Percentiles rank a stretch among this genome's conserved stretches.
Evolutionary conservation across 2,113 vertebrate genomes (phyloP).

Genomic region (Bettongia penicillata): DNA sequence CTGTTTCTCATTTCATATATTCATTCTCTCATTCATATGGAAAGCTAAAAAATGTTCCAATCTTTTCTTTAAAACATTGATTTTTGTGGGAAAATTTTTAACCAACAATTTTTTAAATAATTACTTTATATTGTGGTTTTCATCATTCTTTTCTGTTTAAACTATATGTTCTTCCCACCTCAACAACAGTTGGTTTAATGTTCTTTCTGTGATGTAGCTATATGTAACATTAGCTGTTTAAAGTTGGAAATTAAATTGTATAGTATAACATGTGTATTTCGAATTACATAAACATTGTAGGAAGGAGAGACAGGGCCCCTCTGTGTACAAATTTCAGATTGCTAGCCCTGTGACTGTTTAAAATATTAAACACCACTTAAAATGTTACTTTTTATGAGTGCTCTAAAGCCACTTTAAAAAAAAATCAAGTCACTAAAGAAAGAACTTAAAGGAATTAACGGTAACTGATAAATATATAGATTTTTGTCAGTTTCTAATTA

Average conservation of each 20-base stretch:
- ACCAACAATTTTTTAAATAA: constrained; percentile 27
- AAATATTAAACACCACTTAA: constrained; percentile 59
- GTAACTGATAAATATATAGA: constrained; percentile 37
- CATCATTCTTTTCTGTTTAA: constrained; percentile 50
- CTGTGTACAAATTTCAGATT: constrained; percentile 72
- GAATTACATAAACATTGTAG: constrained; percentile 66
- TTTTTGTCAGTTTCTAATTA: constrained; percentile 48
- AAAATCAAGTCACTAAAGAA: constrained; percentile 46
- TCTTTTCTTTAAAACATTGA: constrained; percentile 31
- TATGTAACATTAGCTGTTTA: constrained; percentile 63
- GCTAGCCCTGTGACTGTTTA: constrained; percentile 54
- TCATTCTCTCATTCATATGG: neutral
- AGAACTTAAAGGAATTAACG: constrained; percentile 46
- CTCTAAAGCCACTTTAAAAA: neutral
- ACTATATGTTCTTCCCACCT: constrained; percentile 53
- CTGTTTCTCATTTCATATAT: neutral
- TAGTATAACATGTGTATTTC: constrained; percentile 65
- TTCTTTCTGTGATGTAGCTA: constrained; percentile 45
- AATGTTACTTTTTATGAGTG: neutral
- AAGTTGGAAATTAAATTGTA: constrained; percentile 59
- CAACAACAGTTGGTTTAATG: constrained; percentile 58
- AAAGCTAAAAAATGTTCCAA: constrained; percentile 41
- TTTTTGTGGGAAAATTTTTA: constrained; percentile 17
- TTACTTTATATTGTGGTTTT: neutral
- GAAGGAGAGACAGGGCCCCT: constrained; percentile 64